Evolutionary conservation across 2,888 invertebrate genomes (phyloP).

Genomic region (Apotomis betuletana): DNA sequence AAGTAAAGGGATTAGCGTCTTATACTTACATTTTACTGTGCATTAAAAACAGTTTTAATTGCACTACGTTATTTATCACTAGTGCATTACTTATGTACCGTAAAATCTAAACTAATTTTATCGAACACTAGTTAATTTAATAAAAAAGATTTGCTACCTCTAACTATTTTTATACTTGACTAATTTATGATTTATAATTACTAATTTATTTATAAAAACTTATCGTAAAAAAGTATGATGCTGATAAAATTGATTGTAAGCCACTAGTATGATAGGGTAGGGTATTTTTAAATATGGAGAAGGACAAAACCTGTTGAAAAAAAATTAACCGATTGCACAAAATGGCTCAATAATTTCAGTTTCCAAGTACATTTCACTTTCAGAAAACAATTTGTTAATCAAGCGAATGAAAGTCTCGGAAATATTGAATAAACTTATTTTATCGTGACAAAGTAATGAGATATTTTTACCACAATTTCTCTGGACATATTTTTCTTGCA

Average conservation of each 20-base stretch:
- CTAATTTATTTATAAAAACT: not conserved
- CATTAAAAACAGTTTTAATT: slow-evolving; percentile 5
- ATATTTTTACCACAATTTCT: slow-evolving; percentile 20
- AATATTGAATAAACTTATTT: slow-evolving; percentile 11
- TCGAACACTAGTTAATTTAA: slow-evolving; percentile 18
- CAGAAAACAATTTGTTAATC: not conserved
- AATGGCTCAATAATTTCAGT: not conserved
- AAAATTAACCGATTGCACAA: not conserved
- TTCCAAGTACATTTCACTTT: not conserved
- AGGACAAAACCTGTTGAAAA: slow-evolving; percentile 16
- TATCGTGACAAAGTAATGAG: slow-evolving; percentile 7
- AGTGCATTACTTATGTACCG: slow-evolving; percentile 34
- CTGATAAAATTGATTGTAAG: slow-evolving; percentile 25
- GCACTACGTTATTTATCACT: slow-evolving; percentile 7
- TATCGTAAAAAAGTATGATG: slow-evolving; percentile 2
- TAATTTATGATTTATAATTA: slow-evolving; percentile 11
- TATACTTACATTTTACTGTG: slow-evolving; percentile 29
- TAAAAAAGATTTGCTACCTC: slow-evolving; percentile 20
- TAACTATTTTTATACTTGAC: slow-evolving; percentile 17
- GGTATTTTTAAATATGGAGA: slow-evolving; percentile 14
- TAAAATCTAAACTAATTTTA: slow-evolving; percentile 24
- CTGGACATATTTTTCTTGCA: slow-evolving; percentile 13
- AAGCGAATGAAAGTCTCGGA: slow-evolving; percentile 1
- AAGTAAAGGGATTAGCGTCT: slow-evolving; percentile 9
- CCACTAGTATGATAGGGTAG: slow-evolving; percentile 15